phyloP scores from a whole-genome alignment of 2,113 vertebrate species.

The Arizona elegans region DNA sequence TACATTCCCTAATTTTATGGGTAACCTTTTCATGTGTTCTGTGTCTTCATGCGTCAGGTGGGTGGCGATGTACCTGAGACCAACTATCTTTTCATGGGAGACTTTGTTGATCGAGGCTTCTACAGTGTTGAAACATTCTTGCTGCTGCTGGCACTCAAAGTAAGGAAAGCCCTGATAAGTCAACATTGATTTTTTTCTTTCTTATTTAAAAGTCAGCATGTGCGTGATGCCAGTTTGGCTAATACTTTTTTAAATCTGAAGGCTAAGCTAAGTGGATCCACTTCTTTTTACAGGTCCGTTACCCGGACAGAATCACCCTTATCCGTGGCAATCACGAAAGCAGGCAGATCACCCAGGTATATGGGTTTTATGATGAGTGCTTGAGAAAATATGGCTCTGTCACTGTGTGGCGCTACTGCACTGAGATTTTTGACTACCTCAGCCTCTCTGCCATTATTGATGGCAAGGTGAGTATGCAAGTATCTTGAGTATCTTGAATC shows the following conservation, averaged over 20 bases:
- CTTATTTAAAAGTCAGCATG: neutral
- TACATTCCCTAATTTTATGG: neutral
- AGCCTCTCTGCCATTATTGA: constrained; percentile 94
- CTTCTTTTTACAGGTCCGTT: constrained; percentile 79
- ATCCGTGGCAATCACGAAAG: constrained; percentile 88
- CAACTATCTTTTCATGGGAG: constrained; percentile 96
- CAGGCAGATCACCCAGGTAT: constrained; percentile 77
- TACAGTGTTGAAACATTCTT: constrained; percentile 95
- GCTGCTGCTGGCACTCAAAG: constrained; percentile 89
- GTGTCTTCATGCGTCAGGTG: constrained; percentile 68
- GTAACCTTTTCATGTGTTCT: neutral
- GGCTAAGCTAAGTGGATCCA: neutral
- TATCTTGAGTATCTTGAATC: neutral
- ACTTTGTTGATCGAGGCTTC: constrained; percentile 93
- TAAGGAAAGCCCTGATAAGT: constrained; percentile 39
- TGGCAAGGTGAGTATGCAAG: constrained; percentile 78
- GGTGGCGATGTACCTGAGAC: constrained; percentile 93
- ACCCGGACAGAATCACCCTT: constrained; percentile 91
- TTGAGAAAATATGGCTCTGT: constrained; percentile 93
- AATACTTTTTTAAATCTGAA: neutral
- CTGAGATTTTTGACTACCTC: constrained; percentile 95
- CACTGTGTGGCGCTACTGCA: constrained; percentile 95
- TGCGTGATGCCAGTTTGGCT: neutral
- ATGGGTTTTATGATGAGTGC: constrained; percentile 94
- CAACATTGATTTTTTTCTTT: neutral